Percentiles rank a stretch among this genome's conserved stretches.
These are phyloP conservation scores for Lucilia sericata DNA, from an alignment of 1,140 invertebrate genomes.

Conservation along the genomic window DNA sequence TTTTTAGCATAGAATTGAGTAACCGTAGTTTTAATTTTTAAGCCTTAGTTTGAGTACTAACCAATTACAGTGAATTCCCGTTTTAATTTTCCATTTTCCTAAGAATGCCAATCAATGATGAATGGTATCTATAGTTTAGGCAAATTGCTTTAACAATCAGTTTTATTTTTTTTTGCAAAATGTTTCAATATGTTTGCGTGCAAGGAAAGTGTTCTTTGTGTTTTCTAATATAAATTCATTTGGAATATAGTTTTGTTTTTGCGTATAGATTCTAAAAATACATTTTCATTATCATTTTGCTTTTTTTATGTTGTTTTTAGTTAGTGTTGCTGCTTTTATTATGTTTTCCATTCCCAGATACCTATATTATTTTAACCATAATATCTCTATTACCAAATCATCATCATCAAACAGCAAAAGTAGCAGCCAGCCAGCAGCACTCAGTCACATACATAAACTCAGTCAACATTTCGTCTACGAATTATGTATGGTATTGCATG, in stretches of 20 bases:
- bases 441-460: too few species aligned
- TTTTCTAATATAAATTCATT: neutral
- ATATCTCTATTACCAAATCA: constrained; percentile 14
- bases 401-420: neutral
- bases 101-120: neutral
- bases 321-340: neutral
- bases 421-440: too few species aligned
- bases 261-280: neutral
- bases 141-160: neutral
- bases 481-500: neutral
- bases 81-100: neutral
- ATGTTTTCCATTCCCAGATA: neutral
- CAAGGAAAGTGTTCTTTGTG: neutral
- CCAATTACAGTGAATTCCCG: neutral
- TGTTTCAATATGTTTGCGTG: neutral
- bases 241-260: neutral
- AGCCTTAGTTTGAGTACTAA: neutral
- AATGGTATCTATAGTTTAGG: neutral
- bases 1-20: constrained; percentile 5
- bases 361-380: neutral
- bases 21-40: constrained; percentile 15
- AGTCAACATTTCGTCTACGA: neutral
- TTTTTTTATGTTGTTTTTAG: neutral
- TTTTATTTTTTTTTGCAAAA: neutral
- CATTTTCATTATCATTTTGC: neutral